Evolutionary conservation across 2,113 vertebrate species (phyloP).

Genomic region (Xerus inauris): DNA sequence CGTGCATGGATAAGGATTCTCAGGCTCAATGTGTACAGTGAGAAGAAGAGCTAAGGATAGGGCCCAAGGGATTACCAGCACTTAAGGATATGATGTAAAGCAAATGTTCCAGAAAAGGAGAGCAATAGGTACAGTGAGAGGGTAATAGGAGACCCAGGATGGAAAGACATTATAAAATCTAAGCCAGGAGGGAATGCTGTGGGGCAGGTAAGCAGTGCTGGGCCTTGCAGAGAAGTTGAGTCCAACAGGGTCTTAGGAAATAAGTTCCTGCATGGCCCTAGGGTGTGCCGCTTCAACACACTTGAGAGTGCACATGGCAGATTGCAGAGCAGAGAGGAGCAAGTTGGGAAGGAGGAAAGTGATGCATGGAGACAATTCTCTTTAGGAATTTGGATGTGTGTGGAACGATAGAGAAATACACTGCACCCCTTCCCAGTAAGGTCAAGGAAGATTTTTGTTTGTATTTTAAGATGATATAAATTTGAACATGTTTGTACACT

Average conservation of each 20-base stretch:
- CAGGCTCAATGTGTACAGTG: neutral
- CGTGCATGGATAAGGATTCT: neutral
- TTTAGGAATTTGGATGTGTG: neutral
- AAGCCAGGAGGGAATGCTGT: too few relatives aligned
- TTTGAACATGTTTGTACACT: neutral
- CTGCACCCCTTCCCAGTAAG: rapidly evolving
- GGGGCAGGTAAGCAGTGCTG: neutral
- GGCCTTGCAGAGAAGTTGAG: neutral
- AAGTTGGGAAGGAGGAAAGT: too few relatives aligned
- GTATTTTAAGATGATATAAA: neutral
- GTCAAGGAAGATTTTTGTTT: neutral
- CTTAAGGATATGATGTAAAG: neutral
- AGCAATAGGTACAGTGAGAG: neutral
- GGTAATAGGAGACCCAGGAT: neutral
- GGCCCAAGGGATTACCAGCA: too few relatives aligned
- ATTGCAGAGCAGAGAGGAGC: neutral
- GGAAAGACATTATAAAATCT: neutral
- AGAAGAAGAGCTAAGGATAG: neutral
- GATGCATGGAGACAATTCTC: neutral
- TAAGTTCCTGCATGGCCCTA: neutral
- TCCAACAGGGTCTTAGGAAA: rapidly evolving
- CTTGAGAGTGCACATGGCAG: neutral
- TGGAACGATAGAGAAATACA: neutral
- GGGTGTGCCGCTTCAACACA: neutral
- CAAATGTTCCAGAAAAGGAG: neutral